Evolutionary conservation across 1,140 invertebrate species (phyloP), one percentile per base, ranked within the genome.

Genomic region (Drosophila subobscura): DNA sequence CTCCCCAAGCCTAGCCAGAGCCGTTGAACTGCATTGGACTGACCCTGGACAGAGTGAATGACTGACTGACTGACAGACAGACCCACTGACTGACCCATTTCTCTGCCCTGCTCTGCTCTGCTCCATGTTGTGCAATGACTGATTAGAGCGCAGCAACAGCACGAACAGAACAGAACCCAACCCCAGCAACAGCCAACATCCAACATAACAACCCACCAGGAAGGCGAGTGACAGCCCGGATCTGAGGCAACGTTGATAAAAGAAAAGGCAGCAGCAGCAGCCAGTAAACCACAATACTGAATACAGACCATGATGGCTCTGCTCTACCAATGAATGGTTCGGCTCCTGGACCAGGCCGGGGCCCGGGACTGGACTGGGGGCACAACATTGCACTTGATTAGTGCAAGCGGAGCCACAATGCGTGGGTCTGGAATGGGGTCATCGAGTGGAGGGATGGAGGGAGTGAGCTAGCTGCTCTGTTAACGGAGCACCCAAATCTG

Each of bases 351-450:
- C 14, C 37, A 40, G 29, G 5, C n/a, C 7, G 14, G 16, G 29
- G 16, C 16, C 16, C 16, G 16, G 16, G 16, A 20, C 16, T n/a
- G 29, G 12, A 41, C 57, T 51, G 45, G 49, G 44, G 16, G 16
- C 16, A 42, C 68, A 80, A 74, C 77, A 77, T 71, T 86, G 80
- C 81, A 85, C 81, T 85, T 85, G 77, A 85, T 85, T 85, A 85
- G 73, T 74, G 64, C 56, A 63, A 71, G 61, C 72, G 66, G 47
- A 67, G 66, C 22, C 73, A 57, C 49, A 49, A 52, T 76, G 80
- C 57, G 71, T 72, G 66, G 79, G 71, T 49, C 50, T 45, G 63
- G 63, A 68, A 68, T 68, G 65, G 29, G 67, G 56, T 23, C 70
- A 49, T 16, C 37, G 45, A 27, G 20, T 29, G 27, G 45, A 51